phyloP scores from a whole-genome alignment of 2,888 invertebrate genomes.

The Microchrysa polita region DNA sequence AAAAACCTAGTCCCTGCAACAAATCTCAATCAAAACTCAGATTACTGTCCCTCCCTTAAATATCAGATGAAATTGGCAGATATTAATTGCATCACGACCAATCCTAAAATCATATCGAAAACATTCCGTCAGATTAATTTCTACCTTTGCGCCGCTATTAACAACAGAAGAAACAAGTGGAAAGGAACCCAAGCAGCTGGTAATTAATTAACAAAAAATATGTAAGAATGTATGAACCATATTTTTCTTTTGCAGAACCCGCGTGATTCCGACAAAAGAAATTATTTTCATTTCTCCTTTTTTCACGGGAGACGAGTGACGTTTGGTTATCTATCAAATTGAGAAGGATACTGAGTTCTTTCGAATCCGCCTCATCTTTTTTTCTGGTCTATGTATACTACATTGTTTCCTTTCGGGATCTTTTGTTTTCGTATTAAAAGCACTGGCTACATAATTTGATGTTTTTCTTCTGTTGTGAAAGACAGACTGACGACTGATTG shows the following conservation, averaged over 20 bases:
- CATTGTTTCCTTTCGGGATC: neutral
- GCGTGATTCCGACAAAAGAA: constrained; percentile 45
- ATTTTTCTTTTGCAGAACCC: no score
- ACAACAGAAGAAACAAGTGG: constrained; percentile 38
- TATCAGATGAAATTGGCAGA: constrained; percentile 30
- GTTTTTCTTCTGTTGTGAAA: no score
- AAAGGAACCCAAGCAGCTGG: constrained; percentile 47
- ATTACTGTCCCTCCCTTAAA: constrained; percentile 7
- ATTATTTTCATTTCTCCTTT: constrained; percentile 45
- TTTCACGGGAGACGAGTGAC: no score
- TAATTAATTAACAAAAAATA: constrained; percentile 51
- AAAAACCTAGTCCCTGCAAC: constrained; percentile 59
- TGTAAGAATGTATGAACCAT: constrained; percentile 44
- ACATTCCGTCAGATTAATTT: constrained; percentile 10
- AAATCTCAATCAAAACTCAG: constrained; percentile 25
- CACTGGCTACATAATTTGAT: no score
- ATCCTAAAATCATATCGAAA: constrained; percentile 19
- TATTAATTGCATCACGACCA: constrained; percentile 32
- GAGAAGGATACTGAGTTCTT: constrained; percentile 14
- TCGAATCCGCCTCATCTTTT: neutral
- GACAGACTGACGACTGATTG: no score
- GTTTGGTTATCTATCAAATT: constrained; percentile 40
- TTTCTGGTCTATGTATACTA: no score
- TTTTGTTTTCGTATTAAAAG: neutral
- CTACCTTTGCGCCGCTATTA: neutral